Evolutionary conservation across 2,888 invertebrate species (phyloP), one percentile per base, ranked within the genome.

Genomic region (Dicranocentrus wangi): DNA sequence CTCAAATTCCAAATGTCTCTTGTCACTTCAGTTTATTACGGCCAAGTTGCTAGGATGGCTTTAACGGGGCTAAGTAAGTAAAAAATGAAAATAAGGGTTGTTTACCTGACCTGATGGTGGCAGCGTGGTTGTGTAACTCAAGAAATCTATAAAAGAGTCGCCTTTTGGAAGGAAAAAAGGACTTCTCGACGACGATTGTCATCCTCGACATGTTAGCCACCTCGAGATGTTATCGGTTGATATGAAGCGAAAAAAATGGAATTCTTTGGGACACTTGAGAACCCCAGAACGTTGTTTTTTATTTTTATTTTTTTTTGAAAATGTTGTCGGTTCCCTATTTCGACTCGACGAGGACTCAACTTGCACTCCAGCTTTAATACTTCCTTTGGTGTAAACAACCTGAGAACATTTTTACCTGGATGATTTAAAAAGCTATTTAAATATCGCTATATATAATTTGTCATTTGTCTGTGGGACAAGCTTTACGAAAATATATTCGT

Each of bases 211-310:
- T n/a, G 10, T 21, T 19, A 39, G 71, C 71, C 70, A 77, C 77
- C 77, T 70, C n/a, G 77, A 77, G 78, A 78, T 81, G 53, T 81
- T 81, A 81, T 81, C 81, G n/a, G 15, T 2, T 10, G n/a, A 17
- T 2, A n/a, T 2, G 15, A 15, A 13, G 15, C 3, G 10, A 58
- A 53, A 80, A 58, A 70, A 71, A 78, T 71, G 78, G 42, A 70
- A 71, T 70, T 71, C 39, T n/a, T 80, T 69, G 70, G 75, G 70
- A 63, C 69, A 70, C 80, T 23, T 73, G 69, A 73, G 69, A 73
- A 39, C 60, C 60, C 60, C 58, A 68, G 68, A 53, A n/a, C n/a
- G n/a, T n/a, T n/a, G n/a, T n/a, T n/a, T n/a, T n/a, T n/a, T 51
- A 77, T 70, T 70, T 77, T 69, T 61, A 61, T 61, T 43, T 51